Conservation (phyloP, 37 sponge, comb jelly and placozoan species). For the Bolinopsis microptera region DNA sequence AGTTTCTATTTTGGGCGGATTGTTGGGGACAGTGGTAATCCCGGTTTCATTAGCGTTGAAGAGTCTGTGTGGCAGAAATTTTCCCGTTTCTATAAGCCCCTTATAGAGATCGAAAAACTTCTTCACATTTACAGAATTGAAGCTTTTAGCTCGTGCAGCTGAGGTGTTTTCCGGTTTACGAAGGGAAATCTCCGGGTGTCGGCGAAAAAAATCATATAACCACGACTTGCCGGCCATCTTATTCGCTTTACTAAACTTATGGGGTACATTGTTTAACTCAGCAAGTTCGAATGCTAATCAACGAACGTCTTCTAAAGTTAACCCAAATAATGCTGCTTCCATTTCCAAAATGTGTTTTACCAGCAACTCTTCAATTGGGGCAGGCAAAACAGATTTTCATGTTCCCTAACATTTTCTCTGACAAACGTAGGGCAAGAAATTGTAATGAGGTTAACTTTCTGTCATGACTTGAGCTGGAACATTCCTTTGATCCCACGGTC, state of each 20-base stretch:
- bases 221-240: background rate
- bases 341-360: background rate
- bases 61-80: background rate
- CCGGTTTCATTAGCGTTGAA: background rate
- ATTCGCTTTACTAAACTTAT: background rate
- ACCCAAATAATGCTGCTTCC: slow-evolving; percentile 9
- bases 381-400: background rate
- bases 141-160: background rate
- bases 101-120: background rate
- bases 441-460: too few species aligned
- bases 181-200: background rate
- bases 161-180: slow-evolving; percentile 2
- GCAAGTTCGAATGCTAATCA: background rate
- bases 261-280: background rate
- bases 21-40: background rate
- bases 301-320: background rate
- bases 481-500: too few species aligned
- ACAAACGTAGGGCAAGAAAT: too few species aligned
- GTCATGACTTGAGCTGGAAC: too few species aligned
- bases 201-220: background rate
- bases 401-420: too few species aligned
- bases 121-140: background rate
- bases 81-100: background rate
- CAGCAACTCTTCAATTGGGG: background rate
- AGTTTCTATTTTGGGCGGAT: too few species aligned